Base-by-base conservation (phyloP, 2,888 invertebrate genomes). In the Lagria hirta region DNA sequence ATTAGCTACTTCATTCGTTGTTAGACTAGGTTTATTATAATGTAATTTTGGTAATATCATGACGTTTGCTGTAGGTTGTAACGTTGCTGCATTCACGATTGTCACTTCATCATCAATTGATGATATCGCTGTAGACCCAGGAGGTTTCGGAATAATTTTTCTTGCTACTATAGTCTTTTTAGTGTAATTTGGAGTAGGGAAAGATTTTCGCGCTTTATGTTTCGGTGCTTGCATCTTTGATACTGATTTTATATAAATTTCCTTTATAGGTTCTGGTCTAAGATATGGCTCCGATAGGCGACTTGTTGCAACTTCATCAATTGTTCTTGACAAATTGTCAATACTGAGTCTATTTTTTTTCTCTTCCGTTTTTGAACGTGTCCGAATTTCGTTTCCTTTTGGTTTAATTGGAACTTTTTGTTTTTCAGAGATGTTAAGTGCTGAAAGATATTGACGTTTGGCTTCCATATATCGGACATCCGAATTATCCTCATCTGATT, bases 391-490 rank as follows among this genome's bases (percentile, higher is more conserved):
- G 23, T 60, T 54, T 1, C 23, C 26, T 47, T 52, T 59, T 35
- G 58, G 54, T 21, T 44, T 54, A 4, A 48, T 49, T 4, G 54
- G 58, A 24, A 57, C 51, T n/a, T 49, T 48, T 7, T 55, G 41
- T 48, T 61, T 68, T 48, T 68, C 68, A 0, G 62, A 62, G 34
- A 68, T 69, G 47, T 69, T 69, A 35, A 69, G 54, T 0, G 70
- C 68, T 0, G 68, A 68, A 22, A 69, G 44, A 43, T 67, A 68
- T 34, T 64, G 58, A 28, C 61, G 56, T 51, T 66, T 66, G 8
- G 60, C 57, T 43, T 67, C 65, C 49, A 63, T 57, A 30, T 64
- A 58, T 46, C 60, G 58, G 8, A 40, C 41, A 24, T 62, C 62
- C 13, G 46, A 53, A 11, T 47, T 36, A 35, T 61, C 64, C 7